phyloP scores from a whole-genome alignment of 35 echinoderm and acorn worm species.

The Stichopus chloronotus region DNA sequence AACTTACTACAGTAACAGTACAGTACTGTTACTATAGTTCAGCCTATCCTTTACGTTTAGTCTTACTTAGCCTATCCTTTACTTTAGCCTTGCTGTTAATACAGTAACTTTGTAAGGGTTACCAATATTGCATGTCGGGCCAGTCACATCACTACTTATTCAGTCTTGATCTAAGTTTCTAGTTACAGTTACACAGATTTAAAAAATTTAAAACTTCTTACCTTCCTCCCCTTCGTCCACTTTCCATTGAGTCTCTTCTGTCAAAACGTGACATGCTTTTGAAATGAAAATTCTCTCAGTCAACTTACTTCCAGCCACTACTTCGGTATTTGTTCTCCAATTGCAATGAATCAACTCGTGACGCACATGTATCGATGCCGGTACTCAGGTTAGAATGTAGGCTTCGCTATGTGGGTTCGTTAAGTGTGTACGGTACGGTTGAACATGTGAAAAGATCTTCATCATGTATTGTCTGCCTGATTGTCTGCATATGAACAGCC shows the following conservation, averaged over 20 bases:
- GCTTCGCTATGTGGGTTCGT: background rate
- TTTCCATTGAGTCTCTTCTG: slow-evolving; percentile 43
- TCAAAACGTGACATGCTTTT: slow-evolving; percentile 64
- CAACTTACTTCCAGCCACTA: no score
- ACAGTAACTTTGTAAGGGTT: no score
- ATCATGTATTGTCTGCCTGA: no score
- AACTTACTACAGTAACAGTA: no score
- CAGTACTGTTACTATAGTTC: no score
- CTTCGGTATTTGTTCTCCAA: background rate
- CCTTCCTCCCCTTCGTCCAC: slow-evolving; percentile 57
- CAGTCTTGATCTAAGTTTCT: no score
- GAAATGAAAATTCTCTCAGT: background rate
- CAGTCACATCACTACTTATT: no score
- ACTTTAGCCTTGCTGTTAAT: no score
- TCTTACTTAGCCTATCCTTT: no score
- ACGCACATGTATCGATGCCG: background rate
- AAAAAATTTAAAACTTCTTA: background rate
- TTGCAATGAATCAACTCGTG: background rate
- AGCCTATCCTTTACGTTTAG: no score
- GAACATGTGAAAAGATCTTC: background rate
- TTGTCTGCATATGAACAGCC: background rate
- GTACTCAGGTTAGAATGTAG: background rate
- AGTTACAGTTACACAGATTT: background rate
- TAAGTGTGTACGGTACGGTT: background rate
- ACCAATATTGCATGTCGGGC: no score